These are phyloP conservation scores for Megaustenia siamemsis DNA, from an alignment of 2,888 invertebrate species.

Conservation along the genomic window DNA sequence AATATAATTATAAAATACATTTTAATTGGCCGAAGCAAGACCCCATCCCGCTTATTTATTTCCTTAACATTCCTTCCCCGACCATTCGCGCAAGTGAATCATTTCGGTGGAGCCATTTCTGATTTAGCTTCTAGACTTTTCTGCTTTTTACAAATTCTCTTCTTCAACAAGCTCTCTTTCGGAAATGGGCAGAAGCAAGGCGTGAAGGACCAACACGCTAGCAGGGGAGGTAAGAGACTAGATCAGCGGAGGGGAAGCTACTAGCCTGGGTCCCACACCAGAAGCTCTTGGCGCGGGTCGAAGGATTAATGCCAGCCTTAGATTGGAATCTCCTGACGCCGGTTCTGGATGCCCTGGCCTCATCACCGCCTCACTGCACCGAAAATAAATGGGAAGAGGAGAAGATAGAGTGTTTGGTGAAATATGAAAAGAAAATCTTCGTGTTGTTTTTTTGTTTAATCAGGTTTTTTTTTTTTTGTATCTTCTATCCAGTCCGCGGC, in stretches of 20 bases:
- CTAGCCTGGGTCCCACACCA: not conserved
- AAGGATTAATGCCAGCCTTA: slow-evolving; percentile 32
- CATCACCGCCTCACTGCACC: slow-evolving; percentile 18
- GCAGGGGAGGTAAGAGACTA: not conserved
- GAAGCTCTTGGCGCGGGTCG: not conserved
- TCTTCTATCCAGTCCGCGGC: too few species aligned
- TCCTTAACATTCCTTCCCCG: too few species aligned
- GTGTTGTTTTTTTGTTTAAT: not conserved
- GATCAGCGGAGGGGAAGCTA: not conserved
- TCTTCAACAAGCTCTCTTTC: not conserved
- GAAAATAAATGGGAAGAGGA: not conserved
- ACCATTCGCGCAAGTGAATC: not conserved
- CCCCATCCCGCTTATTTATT: too few species aligned
- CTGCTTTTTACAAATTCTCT: not conserved
- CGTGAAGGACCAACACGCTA: slow-evolving; percentile 37
- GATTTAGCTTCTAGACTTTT: not conserved
- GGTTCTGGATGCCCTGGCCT: not conserved
- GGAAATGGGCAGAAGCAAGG: not conserved
- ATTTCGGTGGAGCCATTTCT: not conserved
- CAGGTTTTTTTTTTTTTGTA: too few species aligned
- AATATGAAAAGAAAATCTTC: not conserved
- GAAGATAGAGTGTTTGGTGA: too few species aligned
- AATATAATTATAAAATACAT: too few species aligned
- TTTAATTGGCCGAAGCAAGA: too few species aligned
- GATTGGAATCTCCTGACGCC: slow-evolving; percentile 40